Percentiles rank a stretch among this genome's conserved stretches.
Conservation (phyloP, 2,797 vertebrate species). For the Gymnocypris eckloni region DNA sequence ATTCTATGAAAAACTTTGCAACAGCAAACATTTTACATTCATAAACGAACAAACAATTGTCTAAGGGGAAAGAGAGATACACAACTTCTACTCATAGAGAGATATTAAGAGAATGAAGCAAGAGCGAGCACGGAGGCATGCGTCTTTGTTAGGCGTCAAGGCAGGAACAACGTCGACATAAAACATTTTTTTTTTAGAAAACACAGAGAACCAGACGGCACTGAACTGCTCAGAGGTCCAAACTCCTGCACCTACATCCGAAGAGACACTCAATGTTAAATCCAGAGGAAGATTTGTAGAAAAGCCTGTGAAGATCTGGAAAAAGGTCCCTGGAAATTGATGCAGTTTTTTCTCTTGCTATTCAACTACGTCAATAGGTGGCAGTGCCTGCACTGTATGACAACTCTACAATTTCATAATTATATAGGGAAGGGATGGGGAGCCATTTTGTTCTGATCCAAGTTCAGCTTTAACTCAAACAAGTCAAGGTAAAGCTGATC, state of each 20-base stretch:
- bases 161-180: slow-evolving; percentile 34
- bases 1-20: slow-evolving; percentile 71
- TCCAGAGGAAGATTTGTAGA: slow-evolving; percentile 1
- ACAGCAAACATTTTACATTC: slow-evolving; percentile 71
- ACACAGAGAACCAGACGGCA: neutral
- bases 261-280: slow-evolving; percentile 3
- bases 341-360: slow-evolving; percentile 70
- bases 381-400: slow-evolving; percentile 84
- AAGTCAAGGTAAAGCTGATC: slow-evolving; percentile 11
- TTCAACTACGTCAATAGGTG: slow-evolving; percentile 76
- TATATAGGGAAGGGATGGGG: slow-evolving; percentile 2
- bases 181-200: neutral
- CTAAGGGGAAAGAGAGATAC: slow-evolving; percentile 52
- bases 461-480: slow-evolving; percentile 9
- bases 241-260: slow-evolving; percentile 31
- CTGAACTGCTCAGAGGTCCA: neutral
- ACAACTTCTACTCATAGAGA: slow-evolving; percentile 53
- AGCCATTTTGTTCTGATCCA: neutral
- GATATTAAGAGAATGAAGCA: slow-evolving; percentile 28
- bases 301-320: slow-evolving; percentile 2
- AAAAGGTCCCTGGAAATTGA: slow-evolving; percentile 66
- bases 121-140: slow-evolving; percentile 29
- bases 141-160: slow-evolving; percentile 42
- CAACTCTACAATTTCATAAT: slow-evolving; percentile 65
- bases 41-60: slow-evolving; percentile 71